Conservation (phyloP, 2,797 vertebrate genomes). For the Tragelaphus eurycerus region DNA sequence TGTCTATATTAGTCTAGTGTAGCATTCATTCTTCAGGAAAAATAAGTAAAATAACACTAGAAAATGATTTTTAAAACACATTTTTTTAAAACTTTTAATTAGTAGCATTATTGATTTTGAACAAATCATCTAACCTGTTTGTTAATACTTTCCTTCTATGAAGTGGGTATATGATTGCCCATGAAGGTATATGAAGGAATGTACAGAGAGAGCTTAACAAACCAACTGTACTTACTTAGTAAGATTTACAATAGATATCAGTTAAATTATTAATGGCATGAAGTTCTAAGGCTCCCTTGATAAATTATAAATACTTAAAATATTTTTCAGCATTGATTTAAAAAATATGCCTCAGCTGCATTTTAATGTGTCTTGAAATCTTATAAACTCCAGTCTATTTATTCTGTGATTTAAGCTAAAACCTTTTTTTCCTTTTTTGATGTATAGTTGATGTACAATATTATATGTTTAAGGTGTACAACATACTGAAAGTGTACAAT, state of each 20-base stretch:
- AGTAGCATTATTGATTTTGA: neutral
- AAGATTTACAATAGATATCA: neutral
- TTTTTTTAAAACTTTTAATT: neutral
- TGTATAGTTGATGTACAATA: neutral
- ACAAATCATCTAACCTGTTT: neutral
- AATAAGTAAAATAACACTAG: neutral
- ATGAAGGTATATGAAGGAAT: neutral
- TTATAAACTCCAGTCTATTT: neutral
- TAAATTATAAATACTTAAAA: neutral
- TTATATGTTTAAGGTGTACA: neutral
- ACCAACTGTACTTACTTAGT: neutral
- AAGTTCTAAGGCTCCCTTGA: neutral
- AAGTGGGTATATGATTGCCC: neutral
- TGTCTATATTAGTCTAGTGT: neutral
- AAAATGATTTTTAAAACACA: neutral
- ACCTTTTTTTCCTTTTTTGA: neutral
- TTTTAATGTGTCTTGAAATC: neutral
- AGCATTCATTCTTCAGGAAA: neutral
- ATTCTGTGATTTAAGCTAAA: neutral
- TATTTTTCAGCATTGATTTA: neutral
- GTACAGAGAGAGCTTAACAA: neutral
- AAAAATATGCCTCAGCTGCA: neutral
- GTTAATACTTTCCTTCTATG: neutral
- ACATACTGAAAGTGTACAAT: neutral
- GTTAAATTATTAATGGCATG: neutral